Evolutionary conservation across 2,797 vertebrate genomes (phyloP), one percentile per base, ranked within the genome.

Genomic region (Thamnophis elegans): DNA sequence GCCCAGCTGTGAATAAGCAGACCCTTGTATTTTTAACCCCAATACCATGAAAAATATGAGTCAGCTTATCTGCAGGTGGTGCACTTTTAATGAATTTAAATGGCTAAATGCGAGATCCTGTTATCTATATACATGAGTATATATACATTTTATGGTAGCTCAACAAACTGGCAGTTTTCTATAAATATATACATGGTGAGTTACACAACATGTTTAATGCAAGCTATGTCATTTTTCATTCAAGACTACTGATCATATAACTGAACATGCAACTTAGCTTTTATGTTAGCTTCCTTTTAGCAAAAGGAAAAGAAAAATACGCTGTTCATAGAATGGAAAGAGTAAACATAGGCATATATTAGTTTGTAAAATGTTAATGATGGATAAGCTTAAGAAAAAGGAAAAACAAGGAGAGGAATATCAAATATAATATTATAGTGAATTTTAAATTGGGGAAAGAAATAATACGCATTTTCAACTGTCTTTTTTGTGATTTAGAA

Each of bases 401-500:
- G 85, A 25, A 58, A 28, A 22, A 54, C 87, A 1, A 58, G 36
- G 13, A 42, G 68, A 3, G 42, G 28, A 22, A 59, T 58, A 73
- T 73, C 68, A 16, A 36, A 73, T 36, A 20, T 73, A 73, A 36
- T 20, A 16, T 73, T 73, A 36, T 73, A 73, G 68, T 36, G 16
- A 25, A 16, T 26, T 82, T 25, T 60, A 73, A 62, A 42, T n/a
- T 78, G 47, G 47, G 11, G 68, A n/a, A 58, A 55, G 47, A 56
- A 42, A 14, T 88, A 36, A 13, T 89, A 25, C 42, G 14, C 88
- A 12, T 85, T 96, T 96, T 85, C 85, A 97, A 93, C 94, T 95
- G 82, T 65, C 94, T 89, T 97, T 96, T 94, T 47, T 91, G 22
- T 2, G 93, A 32, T 91, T 95, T 93, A 94, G 42, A 93, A 93